Conservation (phyloP, 1,140 invertebrate species). For the Drosophila serrata region DNA sequence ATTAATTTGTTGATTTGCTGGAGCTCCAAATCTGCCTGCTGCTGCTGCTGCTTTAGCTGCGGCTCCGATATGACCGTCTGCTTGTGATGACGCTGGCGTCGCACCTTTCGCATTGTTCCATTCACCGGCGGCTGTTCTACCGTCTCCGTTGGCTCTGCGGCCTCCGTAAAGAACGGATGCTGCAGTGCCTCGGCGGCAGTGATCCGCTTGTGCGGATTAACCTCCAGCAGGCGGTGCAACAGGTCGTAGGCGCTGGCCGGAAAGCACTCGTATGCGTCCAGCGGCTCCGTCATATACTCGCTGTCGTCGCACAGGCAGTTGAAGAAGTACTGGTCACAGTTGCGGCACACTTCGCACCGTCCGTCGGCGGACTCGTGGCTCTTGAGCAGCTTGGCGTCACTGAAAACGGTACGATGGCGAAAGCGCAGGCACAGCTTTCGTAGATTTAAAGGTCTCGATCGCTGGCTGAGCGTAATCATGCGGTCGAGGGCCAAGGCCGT, state of each 20-base stretch:
- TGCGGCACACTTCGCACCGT: slow-evolving; percentile 72
- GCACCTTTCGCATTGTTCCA: slow-evolving; percentile 10
- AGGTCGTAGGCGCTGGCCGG: slow-evolving; percentile 94
- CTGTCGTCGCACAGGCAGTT: slow-evolving; percentile 79
- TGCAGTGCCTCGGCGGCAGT: slow-evolving; percentile 98
- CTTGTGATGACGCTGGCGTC: slow-evolving; percentile 13
- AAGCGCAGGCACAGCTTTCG: slow-evolving; percentile 86
- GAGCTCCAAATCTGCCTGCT: slow-evolving; percentile 5
- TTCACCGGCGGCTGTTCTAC: background rate
- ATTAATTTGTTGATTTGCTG: slow-evolving; percentile 57
- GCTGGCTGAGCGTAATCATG: slow-evolving; percentile 87
- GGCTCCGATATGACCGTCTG: slow-evolving; percentile 31
- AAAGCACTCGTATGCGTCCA: slow-evolving; percentile 77
- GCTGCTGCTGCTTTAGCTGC: slow-evolving; percentile 1
- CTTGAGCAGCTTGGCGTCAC: slow-evolving; percentile 58
- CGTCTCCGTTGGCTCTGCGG: background rate
- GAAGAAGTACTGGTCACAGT: slow-evolving; percentile 83
- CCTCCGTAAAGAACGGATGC: slow-evolving; percentile 91
- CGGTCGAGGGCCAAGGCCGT: slow-evolving; percentile 89
- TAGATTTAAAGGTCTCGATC: slow-evolving; percentile 86
- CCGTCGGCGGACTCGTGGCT: slow-evolving; percentile 67
- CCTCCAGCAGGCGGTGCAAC: slow-evolving; percentile 99
- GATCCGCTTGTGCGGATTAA: slow-evolving; percentile 99
- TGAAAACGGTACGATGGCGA: slow-evolving; percentile 74
- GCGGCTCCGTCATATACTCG: slow-evolving; percentile 62